Base-by-base conservation (phyloP, 2,797 vertebrate species). In the Enteromius paludinosus region DNA sequence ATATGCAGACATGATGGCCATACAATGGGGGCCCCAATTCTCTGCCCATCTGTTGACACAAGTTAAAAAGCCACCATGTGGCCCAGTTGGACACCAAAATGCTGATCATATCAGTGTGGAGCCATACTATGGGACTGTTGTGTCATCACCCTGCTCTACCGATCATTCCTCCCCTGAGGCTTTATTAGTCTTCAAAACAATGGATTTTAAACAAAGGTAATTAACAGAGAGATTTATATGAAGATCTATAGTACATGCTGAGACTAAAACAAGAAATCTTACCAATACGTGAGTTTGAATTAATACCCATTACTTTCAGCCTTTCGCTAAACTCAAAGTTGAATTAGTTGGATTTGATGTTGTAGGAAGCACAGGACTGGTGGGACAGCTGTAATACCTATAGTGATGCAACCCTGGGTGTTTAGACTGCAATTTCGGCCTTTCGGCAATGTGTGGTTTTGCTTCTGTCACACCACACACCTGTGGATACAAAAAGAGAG, bases 21-120 rank as follows among this genome's bases (percentile, higher is more conserved):
- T 45, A 18, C 15, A 28, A 10, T 79, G 52, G 6, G 8, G 61
- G 33, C 30, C 28, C 15, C 25, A 80, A 69, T 87, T 81, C 85
- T 85, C 76, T 30, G 41, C 49, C 75, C 85, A 90, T 91, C 87
- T 90, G 89, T 88, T 85, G 64, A 66, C 83, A 85, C 74, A 78
- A 43, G 75, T 85, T 89, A 83, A 86, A 25, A 75, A 87, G 85
- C 83, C 65, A 68, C 3, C n/a, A 6, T 52, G 76, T 45, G 41
- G 62, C 83, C 86, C 84, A 90, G 86, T 86, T 89, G 86, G 84
- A 85, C 56, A 71, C 56, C 66, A 62, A 69, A 45, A 35, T 18
- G 20, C 17, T 78, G 76, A 82, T 49, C 66, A 82, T 72, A 81
- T 78, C 54, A 25, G 18, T 11, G 69, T 83, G 66, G 66, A 81